These are phyloP conservation scores for Corythaixoides concolor DNA, from an alignment of 2,113 vertebrate genomes.

Conservation along the genomic window DNA sequence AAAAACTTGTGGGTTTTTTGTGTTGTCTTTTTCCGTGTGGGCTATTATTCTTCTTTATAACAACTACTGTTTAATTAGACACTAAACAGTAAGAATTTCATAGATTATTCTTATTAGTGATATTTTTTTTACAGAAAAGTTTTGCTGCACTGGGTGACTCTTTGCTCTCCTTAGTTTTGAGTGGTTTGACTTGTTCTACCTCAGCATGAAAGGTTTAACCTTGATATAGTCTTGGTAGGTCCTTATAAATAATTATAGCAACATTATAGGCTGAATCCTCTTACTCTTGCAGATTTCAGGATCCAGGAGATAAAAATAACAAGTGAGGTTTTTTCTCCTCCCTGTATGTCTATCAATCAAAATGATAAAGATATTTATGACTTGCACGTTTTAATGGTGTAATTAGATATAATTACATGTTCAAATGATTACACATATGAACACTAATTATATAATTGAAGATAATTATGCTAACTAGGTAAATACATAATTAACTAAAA, in stretches of 20 bases:
- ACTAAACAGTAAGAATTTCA: neutral
- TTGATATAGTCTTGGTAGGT: neutral
- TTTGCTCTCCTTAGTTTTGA: neutral
- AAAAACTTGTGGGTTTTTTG: neutral
- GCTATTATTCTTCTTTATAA: neutral
- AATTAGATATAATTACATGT: constrained; percentile 71
- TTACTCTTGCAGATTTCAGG: neutral
- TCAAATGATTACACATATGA: constrained; percentile 72
- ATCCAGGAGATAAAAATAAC: constrained; percentile 50
- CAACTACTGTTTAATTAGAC: too few species aligned
- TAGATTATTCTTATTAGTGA: neutral
- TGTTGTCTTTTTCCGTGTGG: neutral
- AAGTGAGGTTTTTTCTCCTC: neutral
- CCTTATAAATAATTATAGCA: neutral
- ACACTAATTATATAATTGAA: constrained; percentile 66
- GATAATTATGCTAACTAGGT: constrained; percentile 61
- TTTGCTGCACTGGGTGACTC: neutral
- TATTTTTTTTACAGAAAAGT: neutral
- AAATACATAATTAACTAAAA: constrained; percentile 62
- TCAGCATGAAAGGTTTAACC: neutral
- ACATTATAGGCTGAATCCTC: neutral
- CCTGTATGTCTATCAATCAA: constrained; percentile 40
- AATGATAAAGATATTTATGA: constrained; percentile 61
- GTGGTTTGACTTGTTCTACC: neutral
- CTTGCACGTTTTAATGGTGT: constrained; percentile 49